Conservation (phyloP, 2,113 vertebrate genomes). For the Leptodactylus fuscus region DNA sequence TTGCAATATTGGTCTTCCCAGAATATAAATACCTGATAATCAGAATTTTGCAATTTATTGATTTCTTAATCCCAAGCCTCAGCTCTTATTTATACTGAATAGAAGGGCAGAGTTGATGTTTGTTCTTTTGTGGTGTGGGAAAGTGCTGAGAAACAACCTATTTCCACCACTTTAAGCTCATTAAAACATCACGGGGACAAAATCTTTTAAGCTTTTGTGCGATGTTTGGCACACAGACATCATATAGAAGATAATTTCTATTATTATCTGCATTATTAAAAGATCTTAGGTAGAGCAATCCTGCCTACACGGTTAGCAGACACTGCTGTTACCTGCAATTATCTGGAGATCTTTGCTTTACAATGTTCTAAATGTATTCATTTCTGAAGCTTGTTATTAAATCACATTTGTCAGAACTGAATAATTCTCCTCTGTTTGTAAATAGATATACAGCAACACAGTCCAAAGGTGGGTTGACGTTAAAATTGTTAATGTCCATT, state of each 20-base stretch:
- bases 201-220: conserved; percentile 4
- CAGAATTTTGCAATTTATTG: background rate
- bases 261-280: background rate
- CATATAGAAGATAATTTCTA: background rate
- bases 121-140: background rate
- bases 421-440: no score
- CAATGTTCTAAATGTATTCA: background rate
- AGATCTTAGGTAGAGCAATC: background rate
- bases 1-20: no score
- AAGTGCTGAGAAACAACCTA: background rate
- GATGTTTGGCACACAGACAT: background rate
- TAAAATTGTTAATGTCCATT: no score
- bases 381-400: background rate
- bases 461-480: no score
- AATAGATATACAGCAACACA: no score
- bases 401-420: background rate
- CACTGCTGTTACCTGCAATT: background rate
- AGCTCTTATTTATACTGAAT: background rate
- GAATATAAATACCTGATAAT: no score
- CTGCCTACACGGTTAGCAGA: background rate
- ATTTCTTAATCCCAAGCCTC: background rate
- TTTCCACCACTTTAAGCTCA: background rate
- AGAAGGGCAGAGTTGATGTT: background rate
- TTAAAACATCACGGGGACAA: background rate
- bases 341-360: background rate